phyloP scores from a whole-genome alignment of 2,888 invertebrate genomes.

The Malachius bipustulatus region DNA sequence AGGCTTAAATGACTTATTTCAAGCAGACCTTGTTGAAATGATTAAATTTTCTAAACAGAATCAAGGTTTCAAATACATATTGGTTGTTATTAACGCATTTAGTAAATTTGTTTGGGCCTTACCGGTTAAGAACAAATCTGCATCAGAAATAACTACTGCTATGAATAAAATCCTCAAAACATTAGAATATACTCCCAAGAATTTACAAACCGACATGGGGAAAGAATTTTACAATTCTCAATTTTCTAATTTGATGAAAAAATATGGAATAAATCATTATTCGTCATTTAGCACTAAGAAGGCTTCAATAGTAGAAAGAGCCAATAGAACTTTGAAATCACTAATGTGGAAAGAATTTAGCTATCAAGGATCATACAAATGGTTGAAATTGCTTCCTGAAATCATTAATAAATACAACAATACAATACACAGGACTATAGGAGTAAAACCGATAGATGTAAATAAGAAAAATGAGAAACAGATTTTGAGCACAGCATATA shows the following conservation, averaged over 20 bases:
- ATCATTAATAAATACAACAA: too few species aligned
- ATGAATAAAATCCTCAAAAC: too few species aligned
- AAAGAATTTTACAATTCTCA: conserved; percentile 19
- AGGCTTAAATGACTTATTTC: too few species aligned
- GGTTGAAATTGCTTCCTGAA: too few species aligned
- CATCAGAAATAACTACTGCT: too few species aligned
- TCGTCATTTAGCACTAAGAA: conserved; percentile 16
- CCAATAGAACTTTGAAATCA: conserved; percentile 19
- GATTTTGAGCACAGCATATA: conserved; percentile 2
- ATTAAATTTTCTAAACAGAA: too few species aligned
- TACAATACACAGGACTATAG: conserved; percentile 6
- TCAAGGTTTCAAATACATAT: too few species aligned
- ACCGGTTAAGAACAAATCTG: too few species aligned
- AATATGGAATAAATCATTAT: conserved; percentile 13
- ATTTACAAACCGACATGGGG: conserved; percentile 14
- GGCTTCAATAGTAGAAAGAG: conserved; percentile 18
- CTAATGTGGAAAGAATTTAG: conserved; percentile 22
- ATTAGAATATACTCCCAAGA: too few species aligned
- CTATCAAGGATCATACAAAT: conserved; percentile 19
- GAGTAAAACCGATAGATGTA: conserved; percentile 1
- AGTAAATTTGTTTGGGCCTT: too few species aligned
- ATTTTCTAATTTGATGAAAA: conserved; percentile 16
- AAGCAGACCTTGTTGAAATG: too few species aligned
- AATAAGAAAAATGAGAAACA: conserved; percentile 7
- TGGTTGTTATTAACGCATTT: too few species aligned